phyloP scores from a whole-genome alignment of 1,140 invertebrate genomes.

The Adelges cooleyi region DNA sequence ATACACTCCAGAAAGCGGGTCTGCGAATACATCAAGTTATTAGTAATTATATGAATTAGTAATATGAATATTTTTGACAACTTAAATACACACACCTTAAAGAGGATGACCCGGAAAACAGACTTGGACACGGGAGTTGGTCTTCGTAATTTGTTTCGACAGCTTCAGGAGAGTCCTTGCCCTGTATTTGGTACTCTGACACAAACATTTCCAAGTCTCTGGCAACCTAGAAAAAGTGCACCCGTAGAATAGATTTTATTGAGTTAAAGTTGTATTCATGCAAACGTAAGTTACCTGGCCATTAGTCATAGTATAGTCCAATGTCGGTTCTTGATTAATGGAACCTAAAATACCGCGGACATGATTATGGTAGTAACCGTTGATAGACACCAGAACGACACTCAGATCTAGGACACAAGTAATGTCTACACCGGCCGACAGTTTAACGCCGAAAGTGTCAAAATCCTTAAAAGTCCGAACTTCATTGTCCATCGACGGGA shows the following conservation, averaged over 20 bases:
- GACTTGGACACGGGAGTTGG: neutral
- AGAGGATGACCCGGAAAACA: neutral
- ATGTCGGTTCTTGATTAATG: slow-evolving; percentile 72
- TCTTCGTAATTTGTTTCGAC: neutral
- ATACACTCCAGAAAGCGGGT: neutral
- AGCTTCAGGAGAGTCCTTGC: neutral
- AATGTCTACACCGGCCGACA: slow-evolving; percentile 41
- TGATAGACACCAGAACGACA: slow-evolving; percentile 52
- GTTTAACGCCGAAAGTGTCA: slow-evolving; percentile 36
- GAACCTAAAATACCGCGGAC: slow-evolving; percentile 74
- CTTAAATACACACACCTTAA: neutral
- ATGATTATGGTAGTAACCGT: slow-evolving; percentile 69
- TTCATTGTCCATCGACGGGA: slow-evolving; percentile 38
- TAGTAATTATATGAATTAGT: neutral
- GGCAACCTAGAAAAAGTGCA: neutral
- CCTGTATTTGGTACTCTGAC: neutral
- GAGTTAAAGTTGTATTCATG: neutral
- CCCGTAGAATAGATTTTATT: no score
- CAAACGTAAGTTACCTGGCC: slow-evolving; percentile 46
- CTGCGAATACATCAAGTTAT: neutral
- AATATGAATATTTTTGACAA: neutral
- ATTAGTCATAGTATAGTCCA: slow-evolving; percentile 62
- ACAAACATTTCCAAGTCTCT: neutral
- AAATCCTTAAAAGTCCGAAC: slow-evolving; percentile 40
- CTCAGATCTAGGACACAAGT: slow-evolving; percentile 44